Evolutionary conservation across 2,888 invertebrate genomes (phyloP), one percentile per base, ranked within the genome.

Genomic region (Zele albiditarsus): DNA sequence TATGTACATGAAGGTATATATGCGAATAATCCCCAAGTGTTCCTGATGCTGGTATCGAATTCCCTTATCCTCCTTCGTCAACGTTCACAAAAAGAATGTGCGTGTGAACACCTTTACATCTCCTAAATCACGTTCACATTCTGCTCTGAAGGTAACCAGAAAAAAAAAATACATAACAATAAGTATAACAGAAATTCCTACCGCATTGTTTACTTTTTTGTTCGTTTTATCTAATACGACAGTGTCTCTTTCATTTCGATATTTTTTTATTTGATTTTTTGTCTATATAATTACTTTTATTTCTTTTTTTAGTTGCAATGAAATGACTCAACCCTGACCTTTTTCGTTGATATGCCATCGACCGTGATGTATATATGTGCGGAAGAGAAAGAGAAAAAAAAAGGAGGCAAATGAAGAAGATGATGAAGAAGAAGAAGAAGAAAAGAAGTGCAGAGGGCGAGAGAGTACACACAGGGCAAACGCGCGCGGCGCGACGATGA

Each of bases 311-410:
- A 31, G 16, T 38, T 31, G 31, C 14, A 27, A 38, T 46, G 23
- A 53, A 53, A 28, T 33, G 33, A 42, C 53, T 79, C 78, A 81
- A 80, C 83, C 81, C 82, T 83, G 84, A 84, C 83, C 83, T 84
- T 83, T 82, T 80, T 69, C 63, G 28, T 25, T 4, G 28, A 53
- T 28, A 63, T 63, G 63, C 33, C 71, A 63, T 46, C 75, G 65
- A 75, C 66, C 71, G 53, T 42, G 70, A 20, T 14, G 16, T 28
- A 14, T 60, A 27, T 60, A 25, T 58, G 31, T 16, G 16, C 33
- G n/a, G 31, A 60, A 27, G 33, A 60, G 67, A 38, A n/a, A 42
- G 57, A 33, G 33, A 62, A 49, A 69, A 42, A 33, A 65, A 0
- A 60, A 60, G 28, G 60, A 60, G 49, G 0, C 28, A 38, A 27